Conservation (phyloP, 2,113 vertebrate genomes). For the Macquaria ambigua region DNA sequence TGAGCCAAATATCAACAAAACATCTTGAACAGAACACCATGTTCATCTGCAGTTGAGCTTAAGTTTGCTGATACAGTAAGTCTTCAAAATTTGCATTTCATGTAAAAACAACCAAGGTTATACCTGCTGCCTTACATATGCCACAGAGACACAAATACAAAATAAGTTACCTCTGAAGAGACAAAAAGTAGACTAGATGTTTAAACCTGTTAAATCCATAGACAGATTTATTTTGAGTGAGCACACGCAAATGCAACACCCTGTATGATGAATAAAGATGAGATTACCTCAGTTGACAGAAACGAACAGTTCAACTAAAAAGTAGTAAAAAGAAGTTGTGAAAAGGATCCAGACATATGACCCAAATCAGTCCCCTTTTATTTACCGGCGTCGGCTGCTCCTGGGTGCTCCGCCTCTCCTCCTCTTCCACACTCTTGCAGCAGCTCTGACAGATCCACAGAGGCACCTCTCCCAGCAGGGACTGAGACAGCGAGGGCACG, state of each 20-base stretch:
- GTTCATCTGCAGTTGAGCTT: background rate
- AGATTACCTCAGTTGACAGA: background rate
- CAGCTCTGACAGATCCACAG: conserved; percentile 99
- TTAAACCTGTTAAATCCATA: conserved; percentile 7
- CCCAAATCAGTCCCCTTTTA: conserved; percentile 53
- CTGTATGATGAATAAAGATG: conserved; percentile 6
- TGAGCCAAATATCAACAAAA: conserved; percentile 26
- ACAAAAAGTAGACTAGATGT: background rate
- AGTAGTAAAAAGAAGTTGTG: conserved; percentile 9
- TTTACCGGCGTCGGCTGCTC: conserved; percentile 92
- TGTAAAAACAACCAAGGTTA: background rate
- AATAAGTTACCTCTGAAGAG: background rate
- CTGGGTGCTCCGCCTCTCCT: conserved; percentile 92
- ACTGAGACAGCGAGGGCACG: conserved; percentile 95
- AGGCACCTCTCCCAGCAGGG: conserved; percentile 96
- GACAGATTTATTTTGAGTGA: background rate
- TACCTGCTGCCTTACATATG: background rate
- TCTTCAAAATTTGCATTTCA: conserved; percentile 23
- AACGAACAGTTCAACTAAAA: conserved; percentile 4
- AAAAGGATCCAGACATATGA: conserved; percentile 31
- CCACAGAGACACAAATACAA: conserved; percentile 2
- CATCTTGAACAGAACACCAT: background rate
- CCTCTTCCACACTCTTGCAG: conserved; percentile 97
- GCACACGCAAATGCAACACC: background rate
- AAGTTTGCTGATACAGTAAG: background rate